Evolutionary conservation across 2,113 vertebrate species (phyloP), one percentile per base, ranked within the genome.

Genomic region (Poeciliopsis turrubarensis): DNA sequence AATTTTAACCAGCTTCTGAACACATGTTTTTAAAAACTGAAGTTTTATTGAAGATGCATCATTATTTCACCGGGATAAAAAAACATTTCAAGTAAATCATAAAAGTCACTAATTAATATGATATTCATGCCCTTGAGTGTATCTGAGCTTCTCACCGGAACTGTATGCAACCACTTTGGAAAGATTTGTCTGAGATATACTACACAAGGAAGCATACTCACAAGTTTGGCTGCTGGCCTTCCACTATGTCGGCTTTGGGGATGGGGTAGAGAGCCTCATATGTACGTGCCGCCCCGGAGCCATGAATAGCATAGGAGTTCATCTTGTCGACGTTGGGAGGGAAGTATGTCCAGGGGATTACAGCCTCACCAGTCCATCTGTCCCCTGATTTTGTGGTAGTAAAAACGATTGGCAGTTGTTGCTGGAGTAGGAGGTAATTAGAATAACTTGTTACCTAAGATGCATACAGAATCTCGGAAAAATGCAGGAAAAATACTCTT

Each of bases 281-380:
- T 17, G 78, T 92, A 57, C 92, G 92, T 76, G 78, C 75, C 64
- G 74, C 87, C 19, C 78, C 88, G 37, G 92, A 94, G 13, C 94
- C 94, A 37, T 92, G 93, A 79, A 95, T 94, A 60, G 92, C 91
- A 31, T 93, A 92, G n/a, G 90, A 95, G 92, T 95, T 96, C 74
- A 87, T 96, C 90, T 93, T 95, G 84, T 96, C 80, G 80, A 95
- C 80, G 57, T 86, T 89, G 60, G 90, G 87, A 31, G 91, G 93
- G 13, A 96, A 95, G 91, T 89, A 93, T 0, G 87, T 86, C 92
- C 91, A 95, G 72, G 84, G 81, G 80, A 95, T 32, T 64, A 94
- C 81, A 47, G 86, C 91, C 63, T 86, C 93, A 17, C 91, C 92
- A 73, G 73, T 86, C 92, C 92, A 96, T 66, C 29, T 75, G 1